Evolutionary conservation across 2,113 vertebrate genomes (phyloP), one percentile per base, ranked within the genome.

Genomic region (Carlito syrichta): DNA sequence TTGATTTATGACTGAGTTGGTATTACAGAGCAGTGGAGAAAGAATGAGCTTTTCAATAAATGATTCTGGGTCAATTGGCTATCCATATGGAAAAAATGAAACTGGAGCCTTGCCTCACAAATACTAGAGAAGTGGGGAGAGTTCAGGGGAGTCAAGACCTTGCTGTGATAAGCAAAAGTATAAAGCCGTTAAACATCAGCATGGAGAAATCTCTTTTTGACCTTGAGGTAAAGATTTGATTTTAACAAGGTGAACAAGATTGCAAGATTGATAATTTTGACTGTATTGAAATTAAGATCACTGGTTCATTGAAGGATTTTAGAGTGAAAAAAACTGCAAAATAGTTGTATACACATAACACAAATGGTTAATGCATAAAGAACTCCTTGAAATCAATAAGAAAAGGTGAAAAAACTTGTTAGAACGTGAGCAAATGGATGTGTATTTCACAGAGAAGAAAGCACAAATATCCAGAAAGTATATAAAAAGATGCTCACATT

Each of bases 1-100:
- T 96, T 98, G 93, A 96, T 97, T 97, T 97, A 96, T 95, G 89
- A 87, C 74, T 66, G 56, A 66, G 48, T 74, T 77, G 50, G 76
- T 96, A 73, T 89, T 91, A 66, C 58, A 97, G 79, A 89, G 58
- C 45, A 76, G 52, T 78, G 50, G 86, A 89, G 87, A 94, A 97
- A 93, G 68, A 97, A 89, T 63, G 40, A 91, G 79, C 68, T 95
- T 95, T 97, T 91, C 89, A 91, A 93, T 88, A 96, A 94, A 85
- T 89, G 85, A 93, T 96, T 95, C 68, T 94, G 69, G 86, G 96
- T 94, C 91, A 89, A 76, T 16, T 95, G 96, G 45, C 38, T 91
- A 77, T 84, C 86, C 79, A 94, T 86, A 85, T 85, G 76, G 87
- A 87, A 97, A 82, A 96, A 89, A 89, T 71, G 93, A 90, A 96